phyloP scores from a whole-genome alignment of 2,888 invertebrate species.

The Drosophila meridiana region DNA sequence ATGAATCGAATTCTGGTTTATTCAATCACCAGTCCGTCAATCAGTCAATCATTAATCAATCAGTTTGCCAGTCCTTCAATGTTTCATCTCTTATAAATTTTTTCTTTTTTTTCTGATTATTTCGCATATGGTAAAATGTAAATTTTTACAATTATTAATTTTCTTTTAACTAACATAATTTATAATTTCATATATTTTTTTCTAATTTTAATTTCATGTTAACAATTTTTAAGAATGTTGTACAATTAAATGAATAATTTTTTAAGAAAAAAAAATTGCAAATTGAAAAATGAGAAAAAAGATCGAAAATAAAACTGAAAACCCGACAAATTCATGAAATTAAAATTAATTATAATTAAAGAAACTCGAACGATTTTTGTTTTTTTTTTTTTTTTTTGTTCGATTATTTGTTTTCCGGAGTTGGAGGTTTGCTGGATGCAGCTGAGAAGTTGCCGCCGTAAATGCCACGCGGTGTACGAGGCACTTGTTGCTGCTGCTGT shows the following conservation, averaged over 20 bases:
- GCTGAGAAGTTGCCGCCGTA: constrained; percentile 42
- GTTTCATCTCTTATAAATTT: too few relatives aligned
- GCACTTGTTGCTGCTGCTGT: constrained; percentile 12
- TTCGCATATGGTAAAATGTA: too few relatives aligned
- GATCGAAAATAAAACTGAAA: background rate
- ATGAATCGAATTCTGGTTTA: too few relatives aligned
- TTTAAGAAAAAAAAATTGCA: background rate
- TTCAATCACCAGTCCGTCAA: too few relatives aligned
- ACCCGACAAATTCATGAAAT: background rate
- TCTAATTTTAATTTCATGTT: background rate
- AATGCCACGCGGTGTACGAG: constrained; percentile 45
- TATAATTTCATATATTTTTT: background rate
- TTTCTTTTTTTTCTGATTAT: too few relatives aligned
- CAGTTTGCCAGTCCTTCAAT: background rate
- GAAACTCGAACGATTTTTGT: background rate
- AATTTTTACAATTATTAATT: too few relatives aligned
- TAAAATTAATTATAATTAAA: background rate
- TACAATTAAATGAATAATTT: background rate
- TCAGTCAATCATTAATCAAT: background rate
- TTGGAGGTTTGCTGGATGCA: constrained; percentile 7
- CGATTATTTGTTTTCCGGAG: constrained; percentile 36
- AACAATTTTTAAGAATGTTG: background rate
- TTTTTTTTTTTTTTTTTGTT: too few relatives aligned
- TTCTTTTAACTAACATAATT: background rate
- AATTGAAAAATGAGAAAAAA: background rate